phyloP scores from a whole-genome alignment of 2,113 vertebrate genomes.

The Apaloderma vittatum region DNA sequence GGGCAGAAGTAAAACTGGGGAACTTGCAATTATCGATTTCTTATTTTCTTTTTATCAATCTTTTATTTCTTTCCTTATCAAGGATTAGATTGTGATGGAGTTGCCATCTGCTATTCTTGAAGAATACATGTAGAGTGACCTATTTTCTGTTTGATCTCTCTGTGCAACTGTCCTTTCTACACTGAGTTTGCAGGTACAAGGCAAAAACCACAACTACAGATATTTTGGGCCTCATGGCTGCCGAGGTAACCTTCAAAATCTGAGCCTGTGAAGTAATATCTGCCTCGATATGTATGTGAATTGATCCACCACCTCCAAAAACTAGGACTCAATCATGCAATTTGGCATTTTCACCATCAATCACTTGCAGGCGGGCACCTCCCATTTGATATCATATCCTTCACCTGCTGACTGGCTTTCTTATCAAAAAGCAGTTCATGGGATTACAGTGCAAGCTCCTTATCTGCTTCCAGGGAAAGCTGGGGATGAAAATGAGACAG shows the following conservation, averaged over 20 bases:
- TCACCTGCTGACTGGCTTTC: not conserved
- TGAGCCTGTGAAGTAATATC: not conserved
- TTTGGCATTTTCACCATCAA: not conserved
- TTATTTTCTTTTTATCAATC: not conserved
- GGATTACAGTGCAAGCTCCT: not conserved
- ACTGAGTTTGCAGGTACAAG: not conserved
- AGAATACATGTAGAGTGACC: too few relatives aligned
- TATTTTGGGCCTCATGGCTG: not conserved
- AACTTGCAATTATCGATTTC: not conserved
- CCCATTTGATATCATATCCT: not conserved
- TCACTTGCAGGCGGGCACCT: not conserved
- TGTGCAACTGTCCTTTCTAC: not conserved
- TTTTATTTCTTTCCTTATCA: not conserved
- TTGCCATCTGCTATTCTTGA: not conserved
- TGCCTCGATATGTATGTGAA: not conserved
- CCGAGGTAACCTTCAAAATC: not conserved
- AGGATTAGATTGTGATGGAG: not conserved
- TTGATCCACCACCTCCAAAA: not conserved
- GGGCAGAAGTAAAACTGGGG: not conserved
- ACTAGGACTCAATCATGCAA: not conserved
- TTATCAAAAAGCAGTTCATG: not conserved
- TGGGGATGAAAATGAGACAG: not conserved
- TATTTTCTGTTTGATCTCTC: too few relatives aligned
- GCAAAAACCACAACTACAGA: not conserved
- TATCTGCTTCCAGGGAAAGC: not conserved